Percentiles rank a stretch among this genome's conserved stretches.
phyloP scores from a whole-genome alignment of 2,797 vertebrate genomes.

The Lepus oiostolus region DNA sequence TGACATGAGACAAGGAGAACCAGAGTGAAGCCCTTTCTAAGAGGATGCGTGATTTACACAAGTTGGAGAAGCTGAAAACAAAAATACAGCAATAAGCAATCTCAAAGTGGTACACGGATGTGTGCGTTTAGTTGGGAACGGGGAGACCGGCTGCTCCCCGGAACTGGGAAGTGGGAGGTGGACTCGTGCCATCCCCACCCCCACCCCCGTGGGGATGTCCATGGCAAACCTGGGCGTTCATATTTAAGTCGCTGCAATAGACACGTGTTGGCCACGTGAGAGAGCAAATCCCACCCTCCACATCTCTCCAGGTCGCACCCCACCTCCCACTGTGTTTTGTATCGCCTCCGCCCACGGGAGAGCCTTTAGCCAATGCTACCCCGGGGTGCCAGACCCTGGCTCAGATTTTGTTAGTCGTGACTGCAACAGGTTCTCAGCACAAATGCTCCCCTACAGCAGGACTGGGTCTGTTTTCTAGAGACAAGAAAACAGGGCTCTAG shows the following conservation, averaged over 20 bases:
- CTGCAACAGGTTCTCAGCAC: background rate
- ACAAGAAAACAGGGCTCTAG: background rate
- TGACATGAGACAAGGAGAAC: constrained; percentile 65
- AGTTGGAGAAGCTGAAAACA: constrained; percentile 19
- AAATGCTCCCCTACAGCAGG: background rate
- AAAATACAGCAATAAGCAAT: background rate
- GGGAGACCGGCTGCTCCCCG: background rate
- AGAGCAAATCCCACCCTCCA: background rate
- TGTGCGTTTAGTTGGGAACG: background rate
- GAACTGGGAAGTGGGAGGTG: background rate
- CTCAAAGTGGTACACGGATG: background rate
- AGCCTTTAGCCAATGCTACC: background rate
- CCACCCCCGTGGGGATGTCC: background rate
- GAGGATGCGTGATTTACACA: constrained; percentile 70
- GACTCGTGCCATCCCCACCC: background rate
- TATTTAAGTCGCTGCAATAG: background rate
- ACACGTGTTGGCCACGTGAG: no score
- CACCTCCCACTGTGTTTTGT: rapidly evolving
- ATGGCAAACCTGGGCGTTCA: background rate
- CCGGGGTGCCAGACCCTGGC: rapidly evolving
- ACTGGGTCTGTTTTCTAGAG: background rate
- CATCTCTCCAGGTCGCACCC: background rate
- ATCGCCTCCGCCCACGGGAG: no score
- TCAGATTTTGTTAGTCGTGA: no score
- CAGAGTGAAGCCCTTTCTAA: constrained; percentile 27